Percentiles rank a stretch among this genome's conserved stretches.
These are phyloP conservation scores for Brachypteracias leptosomus DNA, from an alignment of 2,113 vertebrate genomes.

Conservation along the genomic window DNA sequence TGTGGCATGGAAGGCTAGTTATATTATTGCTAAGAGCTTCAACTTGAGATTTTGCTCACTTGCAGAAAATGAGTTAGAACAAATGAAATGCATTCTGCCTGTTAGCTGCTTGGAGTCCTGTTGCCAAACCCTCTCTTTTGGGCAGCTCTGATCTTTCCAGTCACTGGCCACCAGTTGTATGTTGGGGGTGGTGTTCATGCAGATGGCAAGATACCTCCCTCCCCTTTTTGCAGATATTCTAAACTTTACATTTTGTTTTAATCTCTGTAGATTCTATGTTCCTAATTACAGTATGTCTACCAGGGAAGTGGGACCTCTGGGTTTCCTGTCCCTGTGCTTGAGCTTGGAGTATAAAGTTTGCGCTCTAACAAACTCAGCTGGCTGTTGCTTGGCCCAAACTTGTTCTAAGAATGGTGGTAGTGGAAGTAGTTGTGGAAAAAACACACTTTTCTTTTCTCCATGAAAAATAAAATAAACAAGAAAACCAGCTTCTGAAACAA, in stretches of 20 bases:
- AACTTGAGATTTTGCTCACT: not conserved
- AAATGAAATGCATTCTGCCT: not conserved
- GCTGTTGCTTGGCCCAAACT: not conserved
- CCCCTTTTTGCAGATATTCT: not conserved
- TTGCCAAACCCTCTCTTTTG: not conserved
- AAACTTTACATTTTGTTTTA: not conserved
- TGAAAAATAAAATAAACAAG: not conserved
- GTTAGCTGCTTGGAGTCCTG: not conserved
- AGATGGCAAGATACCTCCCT: not conserved
- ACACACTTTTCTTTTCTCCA: not conserved
- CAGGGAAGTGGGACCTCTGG: not conserved
- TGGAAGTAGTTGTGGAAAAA: not conserved
- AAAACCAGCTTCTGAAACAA: not conserved
- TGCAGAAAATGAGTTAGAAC: not conserved
- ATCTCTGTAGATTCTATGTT: not conserved
- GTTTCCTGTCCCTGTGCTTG: not conserved
- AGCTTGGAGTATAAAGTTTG: not conserved
- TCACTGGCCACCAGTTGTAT: not conserved
- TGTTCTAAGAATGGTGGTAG: not conserved
- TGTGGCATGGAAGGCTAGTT: not conserved
- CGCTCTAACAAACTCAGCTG: not conserved
- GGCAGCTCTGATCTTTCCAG: not conserved
- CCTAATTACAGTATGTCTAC: not conserved
- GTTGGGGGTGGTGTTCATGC: not conserved
- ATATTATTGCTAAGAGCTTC: not conserved